phyloP scores from a whole-genome alignment of 2,888 invertebrate species.

The Allolobophora icterica region DNA sequence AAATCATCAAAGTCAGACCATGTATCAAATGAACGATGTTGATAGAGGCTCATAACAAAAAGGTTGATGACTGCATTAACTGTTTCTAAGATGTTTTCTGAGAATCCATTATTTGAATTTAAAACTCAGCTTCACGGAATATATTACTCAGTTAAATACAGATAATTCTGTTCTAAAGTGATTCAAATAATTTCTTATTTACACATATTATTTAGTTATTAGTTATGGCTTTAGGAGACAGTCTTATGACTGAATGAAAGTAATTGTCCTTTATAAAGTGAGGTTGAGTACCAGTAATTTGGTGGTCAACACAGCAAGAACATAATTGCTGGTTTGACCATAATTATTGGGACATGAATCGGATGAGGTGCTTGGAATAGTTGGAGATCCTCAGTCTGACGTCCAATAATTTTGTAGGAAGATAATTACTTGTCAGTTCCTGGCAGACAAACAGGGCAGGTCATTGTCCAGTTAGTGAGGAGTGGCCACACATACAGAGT shows the following conservation, averaged over 20 bases:
- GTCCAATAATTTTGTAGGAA: neutral
- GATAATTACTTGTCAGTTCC: slow-evolving; percentile 17
- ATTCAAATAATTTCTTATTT: neutral
- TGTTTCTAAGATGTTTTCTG: too few relatives aligned
- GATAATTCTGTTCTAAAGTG: neutral
- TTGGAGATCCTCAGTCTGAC: neutral
- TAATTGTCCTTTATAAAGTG: neutral
- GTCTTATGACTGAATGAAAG: neutral
- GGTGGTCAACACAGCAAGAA: neutral
- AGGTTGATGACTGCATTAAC: too few relatives aligned
- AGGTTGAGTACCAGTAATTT: neutral
- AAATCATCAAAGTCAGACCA: too few relatives aligned
- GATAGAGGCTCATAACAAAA: too few relatives aligned
- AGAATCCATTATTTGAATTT: too few relatives aligned
- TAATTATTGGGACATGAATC: neutral
- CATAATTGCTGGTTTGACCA: neutral
- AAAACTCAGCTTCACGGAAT: neutral
- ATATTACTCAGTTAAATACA: neutral
- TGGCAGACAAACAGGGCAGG: neutral
- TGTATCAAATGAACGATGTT: too few relatives aligned
- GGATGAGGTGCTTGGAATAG: neutral
- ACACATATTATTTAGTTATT: neutral
- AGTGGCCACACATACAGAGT: too few relatives aligned
- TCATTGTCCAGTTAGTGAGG: neutral
- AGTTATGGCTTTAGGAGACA: neutral